These are phyloP conservation scores for Mesocricetus auratus DNA, from an alignment of 2,113 vertebrate genomes.

Conservation along the genomic window DNA sequence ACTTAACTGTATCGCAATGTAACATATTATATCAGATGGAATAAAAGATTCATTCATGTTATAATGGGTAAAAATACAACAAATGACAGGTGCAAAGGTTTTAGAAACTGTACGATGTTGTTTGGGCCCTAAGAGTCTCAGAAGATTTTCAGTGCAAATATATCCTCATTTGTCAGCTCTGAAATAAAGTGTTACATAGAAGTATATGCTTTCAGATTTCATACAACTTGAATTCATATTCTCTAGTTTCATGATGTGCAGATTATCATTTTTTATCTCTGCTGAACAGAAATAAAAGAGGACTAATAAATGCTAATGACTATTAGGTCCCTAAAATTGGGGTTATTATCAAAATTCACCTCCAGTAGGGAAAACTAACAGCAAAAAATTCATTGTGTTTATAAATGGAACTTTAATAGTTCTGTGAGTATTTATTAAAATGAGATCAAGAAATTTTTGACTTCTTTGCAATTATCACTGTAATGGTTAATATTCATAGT, in stretches of 20 bases:
- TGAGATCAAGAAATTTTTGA: slow-evolving; percentile 70
- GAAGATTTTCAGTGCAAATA: neutral
- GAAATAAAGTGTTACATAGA: neutral
- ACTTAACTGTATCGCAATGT: neutral
- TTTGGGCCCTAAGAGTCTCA: neutral
- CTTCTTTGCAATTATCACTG: slow-evolving; percentile 57
- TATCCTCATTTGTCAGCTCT: slow-evolving; percentile 16
- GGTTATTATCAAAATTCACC: slow-evolving; percentile 66
- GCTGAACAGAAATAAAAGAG: slow-evolving; percentile 25
- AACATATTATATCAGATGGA: neutral
- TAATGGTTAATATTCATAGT: slow-evolving; percentile 37
- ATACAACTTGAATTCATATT: slow-evolving; percentile 34
- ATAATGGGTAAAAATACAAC: neutral
- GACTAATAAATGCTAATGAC: slow-evolving; percentile 51
- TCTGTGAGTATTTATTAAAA: slow-evolving; percentile 67
- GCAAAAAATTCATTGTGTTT: slow-evolving; percentile 46
- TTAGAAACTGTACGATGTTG: neutral
- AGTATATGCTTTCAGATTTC: slow-evolving; percentile 1
- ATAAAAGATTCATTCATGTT: accelerated
- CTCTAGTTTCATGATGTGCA: neutral
- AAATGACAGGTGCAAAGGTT: neutral
- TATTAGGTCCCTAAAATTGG: slow-evolving; percentile 49
- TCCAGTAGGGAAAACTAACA: slow-evolving; percentile 65
- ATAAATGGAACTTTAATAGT: slow-evolving; percentile 69
- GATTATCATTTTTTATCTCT: neutral